A percentile compares a stretch with the other conserved stretches of the same genome.
phyloP scores from a whole-genome alignment of 2,888 invertebrate species.

The Athetis lepigone region DNA sequence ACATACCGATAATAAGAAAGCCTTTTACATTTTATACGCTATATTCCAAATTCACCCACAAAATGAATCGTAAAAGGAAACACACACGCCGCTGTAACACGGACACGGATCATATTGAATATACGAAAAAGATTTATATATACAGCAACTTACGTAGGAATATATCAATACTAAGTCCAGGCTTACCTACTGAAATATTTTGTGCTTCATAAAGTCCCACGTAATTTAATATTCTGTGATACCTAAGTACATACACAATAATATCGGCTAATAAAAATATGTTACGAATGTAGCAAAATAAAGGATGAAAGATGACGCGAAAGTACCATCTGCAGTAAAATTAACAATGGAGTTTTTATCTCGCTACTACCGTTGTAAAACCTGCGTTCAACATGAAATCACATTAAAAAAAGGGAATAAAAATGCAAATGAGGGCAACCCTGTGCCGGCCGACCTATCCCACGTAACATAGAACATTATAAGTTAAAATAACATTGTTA shows the following conservation, averaged over 20 bases:
- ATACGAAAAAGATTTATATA: constrained; percentile 55
- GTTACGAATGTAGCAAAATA: constrained; percentile 6
- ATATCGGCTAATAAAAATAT: constrained; percentile 17
- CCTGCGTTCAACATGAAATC: constrained; percentile 41
- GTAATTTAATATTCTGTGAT: constrained; percentile 29
- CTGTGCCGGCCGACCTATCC: constrained; percentile 24
- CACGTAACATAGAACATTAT: constrained; percentile 41
- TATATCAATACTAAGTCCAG: constrained; percentile 49
- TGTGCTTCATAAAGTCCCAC: constrained; percentile 38
- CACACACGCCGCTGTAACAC: constrained; percentile 29
- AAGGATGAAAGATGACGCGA: constrained; percentile 12
- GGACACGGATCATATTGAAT: constrained; percentile 50
- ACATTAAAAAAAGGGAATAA: constrained; percentile 44
- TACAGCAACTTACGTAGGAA: constrained; percentile 30
- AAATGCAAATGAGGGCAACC: constrained; percentile 54
- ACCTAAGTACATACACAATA: constrained; percentile 5
- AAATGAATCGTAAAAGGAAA: constrained; percentile 57
- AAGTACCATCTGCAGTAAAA: constrained; percentile 37
- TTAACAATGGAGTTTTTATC: constrained; percentile 42
- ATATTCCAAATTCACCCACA: constrained; percentile 40
- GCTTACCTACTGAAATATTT: constrained; percentile 43
- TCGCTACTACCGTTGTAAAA: constrained; percentile 29
- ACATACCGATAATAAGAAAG: constrained; percentile 14
- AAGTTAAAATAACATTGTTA: constrained; percentile 60
- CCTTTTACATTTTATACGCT: constrained; percentile 29